Evolutionary conservation across 2,113 vertebrate species (phyloP).

Genomic region (Arizona elegans): DNA sequence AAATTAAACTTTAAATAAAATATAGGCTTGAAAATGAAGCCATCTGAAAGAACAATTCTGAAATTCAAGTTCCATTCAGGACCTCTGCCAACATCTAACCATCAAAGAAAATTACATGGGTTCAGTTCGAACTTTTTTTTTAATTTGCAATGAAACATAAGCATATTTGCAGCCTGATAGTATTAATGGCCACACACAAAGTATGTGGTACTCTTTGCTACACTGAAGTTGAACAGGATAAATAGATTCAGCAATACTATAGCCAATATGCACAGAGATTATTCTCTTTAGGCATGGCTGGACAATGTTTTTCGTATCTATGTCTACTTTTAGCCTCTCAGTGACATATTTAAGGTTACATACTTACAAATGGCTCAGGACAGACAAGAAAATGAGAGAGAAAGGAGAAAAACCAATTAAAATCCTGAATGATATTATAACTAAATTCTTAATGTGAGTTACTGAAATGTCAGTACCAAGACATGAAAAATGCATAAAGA

Average conservation of each 20-base stretch:
- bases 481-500: not conserved
- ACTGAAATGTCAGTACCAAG: not conserved
- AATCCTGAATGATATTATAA: not conserved
- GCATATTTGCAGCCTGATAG: not conserved
- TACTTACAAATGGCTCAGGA: not conserved
- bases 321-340: not conserved
- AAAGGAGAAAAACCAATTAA: not conserved
- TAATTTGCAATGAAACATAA: not conserved
- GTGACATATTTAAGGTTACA: not conserved
- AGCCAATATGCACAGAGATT: not conserved
- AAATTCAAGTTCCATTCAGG: not conserved
- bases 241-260: not conserved
- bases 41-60: not conserved
- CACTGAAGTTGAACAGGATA: not conserved
- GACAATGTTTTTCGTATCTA: not conserved
- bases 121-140: not conserved
- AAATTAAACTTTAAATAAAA: not conserved
- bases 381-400: not conserved
- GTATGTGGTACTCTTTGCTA: not conserved
- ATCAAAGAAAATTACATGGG: not conserved
- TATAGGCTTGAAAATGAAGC: not conserved
- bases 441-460: not conserved
- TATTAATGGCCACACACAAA: not conserved
- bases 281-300: not conserved
- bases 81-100: not conserved